Base-by-base conservation (phyloP, 2,113 vertebrate genomes). In the Lepisosteus oculatus region DNA sequence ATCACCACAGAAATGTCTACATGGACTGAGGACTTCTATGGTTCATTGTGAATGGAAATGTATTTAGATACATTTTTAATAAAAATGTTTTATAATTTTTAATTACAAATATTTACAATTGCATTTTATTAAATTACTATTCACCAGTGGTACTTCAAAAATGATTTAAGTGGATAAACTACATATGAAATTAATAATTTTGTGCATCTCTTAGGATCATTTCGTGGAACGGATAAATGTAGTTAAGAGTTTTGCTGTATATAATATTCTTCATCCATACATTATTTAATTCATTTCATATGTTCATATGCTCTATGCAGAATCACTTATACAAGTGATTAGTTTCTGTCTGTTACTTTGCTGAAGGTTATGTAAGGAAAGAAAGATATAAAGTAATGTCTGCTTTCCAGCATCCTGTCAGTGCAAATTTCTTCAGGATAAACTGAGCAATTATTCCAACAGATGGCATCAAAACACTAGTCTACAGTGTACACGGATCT, bases 391-490 rank as follows among this genome's bases (percentile, higher is more conserved):
- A 41, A 8, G n/a, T 7, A n/a, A 12, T 43, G 8, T 57, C 29
- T 17, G 3, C 42, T 41, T 29, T 4, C 6, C 45, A 41, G 51
- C 15, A 59, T 47, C 47, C 6, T 41, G 45, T 47, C 12, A 61
- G 42, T 67, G 8, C 43, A 55, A 8, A 45, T 47, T 71, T 69
- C 11, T 56, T n/a, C 44, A 74, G 55, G 75, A 69, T 72, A 66
- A 77, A 78, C 79, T 87, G 89, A 93, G 85, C 89, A 79, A 85
- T 86, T 86, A 89, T 88, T 97, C 97, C 97, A 97, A 97, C 96
- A 98, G 97, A 97, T 98, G 97, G 97, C 97, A 98, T 96, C 95
- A 95, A 92, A 96, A 94, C 95, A 93, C 95, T 92, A 93, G 93
- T 85, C 93, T 95, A 91, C 90, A 90, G 87, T 86, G 79, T 67